Evolutionary conservation across 2,797 vertebrate genomes (phyloP), one percentile per base, ranked within the genome.

Genomic region (Mormyrus proboscirostris): DNA sequence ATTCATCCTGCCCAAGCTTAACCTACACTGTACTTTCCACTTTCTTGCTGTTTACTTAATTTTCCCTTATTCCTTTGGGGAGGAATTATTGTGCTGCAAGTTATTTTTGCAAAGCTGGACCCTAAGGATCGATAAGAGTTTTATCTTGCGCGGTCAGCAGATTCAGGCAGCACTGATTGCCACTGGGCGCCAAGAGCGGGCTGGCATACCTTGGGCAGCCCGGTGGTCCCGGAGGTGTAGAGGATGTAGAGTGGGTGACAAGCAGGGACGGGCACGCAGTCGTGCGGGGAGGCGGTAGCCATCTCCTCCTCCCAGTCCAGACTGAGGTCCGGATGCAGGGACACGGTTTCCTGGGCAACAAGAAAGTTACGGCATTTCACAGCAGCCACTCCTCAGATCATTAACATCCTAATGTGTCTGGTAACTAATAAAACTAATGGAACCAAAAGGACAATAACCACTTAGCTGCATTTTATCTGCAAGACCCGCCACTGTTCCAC

Each of bases 191-290:
- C 22, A 29, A 62, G n/a, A 9, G 25, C 10, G 10, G 62, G 10
- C 25, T 47, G 84, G 29, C 50, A 51, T 94, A 99, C 98, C 98
- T 99, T 99, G 7, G 98, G 99, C 0, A 96, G 93, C 3, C 99
- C 98, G 0, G 98, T 99, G 90, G 98, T 99, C 76, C 98, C 98
- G 0, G 99, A 99, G 0, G 98, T 99, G 91, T 99, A 99, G 38
- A 99, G 97, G 92, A 99, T 95, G 53, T 99, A 99, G 50, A 99
- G 95, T 0, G 98, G 98, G 88, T 99, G 98, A 90, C 96, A 95
- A 10, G 98, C 97, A 50, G 97, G 94, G 50, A 99, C 92, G 0
- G 97, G 90, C 4, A 98, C 95, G 88, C 98, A 99, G 88, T 97
- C 96, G 0, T 96, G 97, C 1, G 93, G 94, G 0, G 88, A 92